Base-by-base conservation (phyloP, 2,797 vertebrate species). In the Anisognathus igniventris region DNA sequence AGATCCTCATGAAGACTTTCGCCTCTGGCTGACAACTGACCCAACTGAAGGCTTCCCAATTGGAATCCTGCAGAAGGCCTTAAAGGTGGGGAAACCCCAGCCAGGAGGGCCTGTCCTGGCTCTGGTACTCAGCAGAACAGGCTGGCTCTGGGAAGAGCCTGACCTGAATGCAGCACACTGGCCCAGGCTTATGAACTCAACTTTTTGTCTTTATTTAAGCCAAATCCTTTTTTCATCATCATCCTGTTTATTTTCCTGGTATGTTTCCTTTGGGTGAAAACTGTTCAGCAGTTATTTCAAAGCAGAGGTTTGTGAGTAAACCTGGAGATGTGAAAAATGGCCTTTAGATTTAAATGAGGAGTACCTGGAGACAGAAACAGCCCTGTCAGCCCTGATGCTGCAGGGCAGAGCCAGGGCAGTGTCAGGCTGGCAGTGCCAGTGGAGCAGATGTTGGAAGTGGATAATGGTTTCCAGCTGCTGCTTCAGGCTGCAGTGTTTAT, bases 11-110 rank as follows among this genome's bases (percentile, higher is more conserved):
- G 97, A 98, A 1, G 98, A 98, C 89, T 99, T 99, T 96, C 99
- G 99, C 40, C 97, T 99, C 68, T 99, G 99, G 99, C 97, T 99
- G 91, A 99, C 99, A 9, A 99, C 99, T 4, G 99, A 99, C 96
- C 99, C 99, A 14, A 99, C 98, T 4, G 50, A 97, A 81, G 98
- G 99, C 94, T 99, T 99, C 87, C 99, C 99, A 3, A 98, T 99
- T 3, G 99, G 99, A 42, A 99, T 99, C 37, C 98, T 99, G 92
- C 99, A 99, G 96, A 99, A 98, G 54, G 99, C 99, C 35, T 88
- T 99, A 3, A 99, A 99, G 99, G 99, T 28, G 57, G 33, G 64
- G 7, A 50, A 35, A 17, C 17, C 54, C 16, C 9, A 5, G 2
- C 1, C 35, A 9, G 85, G 39, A 35, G 76, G 25, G 40, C 30